phyloP scores from a whole-genome alignment of 2,888 invertebrate species.

The Keiferia lycopersicella region DNA sequence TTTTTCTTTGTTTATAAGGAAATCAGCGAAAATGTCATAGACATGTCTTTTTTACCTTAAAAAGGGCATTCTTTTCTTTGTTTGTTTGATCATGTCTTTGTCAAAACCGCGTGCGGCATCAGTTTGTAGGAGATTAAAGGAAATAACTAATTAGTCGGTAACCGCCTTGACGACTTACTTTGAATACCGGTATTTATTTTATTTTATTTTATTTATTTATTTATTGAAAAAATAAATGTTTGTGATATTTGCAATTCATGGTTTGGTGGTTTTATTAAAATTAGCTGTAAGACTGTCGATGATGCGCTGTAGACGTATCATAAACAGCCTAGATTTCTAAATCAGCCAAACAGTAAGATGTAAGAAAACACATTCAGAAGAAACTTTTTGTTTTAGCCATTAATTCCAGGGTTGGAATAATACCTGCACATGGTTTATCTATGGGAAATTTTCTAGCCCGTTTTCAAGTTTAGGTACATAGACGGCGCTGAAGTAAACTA shows the following conservation, averaged over 20 bases:
- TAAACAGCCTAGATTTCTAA: too few relatives aligned
- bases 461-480: too few relatives aligned
- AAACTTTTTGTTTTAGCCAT: too few relatives aligned
- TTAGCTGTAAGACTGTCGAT: background rate
- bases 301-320: too few relatives aligned
- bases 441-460: too few relatives aligned
- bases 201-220: too few relatives aligned
- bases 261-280: background rate
- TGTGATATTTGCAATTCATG: conserved; percentile 22
- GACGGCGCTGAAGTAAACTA: too few relatives aligned
- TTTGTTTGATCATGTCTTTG: conserved; percentile 62
- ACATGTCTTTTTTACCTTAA: background rate
- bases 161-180: conserved; percentile 39
- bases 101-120: conserved; percentile 58
- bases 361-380: too few relatives aligned
- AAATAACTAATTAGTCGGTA: conserved; percentile 59
- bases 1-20: background rate
- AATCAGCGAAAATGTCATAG: background rate
- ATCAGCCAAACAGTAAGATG: too few relatives aligned
- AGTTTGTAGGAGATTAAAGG: conserved; percentile 58
- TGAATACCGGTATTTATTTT: conserved; percentile 22
- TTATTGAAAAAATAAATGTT: too few relatives aligned
- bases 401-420: too few relatives aligned
- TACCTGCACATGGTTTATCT: too few relatives aligned
- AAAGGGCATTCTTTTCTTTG: conserved; percentile 43